Percentiles rank a stretch among this genome's conserved stretches.
Conservation (phyloP, 2,797 vertebrate genomes). For the Tympanoctomys barrerae region DNA sequence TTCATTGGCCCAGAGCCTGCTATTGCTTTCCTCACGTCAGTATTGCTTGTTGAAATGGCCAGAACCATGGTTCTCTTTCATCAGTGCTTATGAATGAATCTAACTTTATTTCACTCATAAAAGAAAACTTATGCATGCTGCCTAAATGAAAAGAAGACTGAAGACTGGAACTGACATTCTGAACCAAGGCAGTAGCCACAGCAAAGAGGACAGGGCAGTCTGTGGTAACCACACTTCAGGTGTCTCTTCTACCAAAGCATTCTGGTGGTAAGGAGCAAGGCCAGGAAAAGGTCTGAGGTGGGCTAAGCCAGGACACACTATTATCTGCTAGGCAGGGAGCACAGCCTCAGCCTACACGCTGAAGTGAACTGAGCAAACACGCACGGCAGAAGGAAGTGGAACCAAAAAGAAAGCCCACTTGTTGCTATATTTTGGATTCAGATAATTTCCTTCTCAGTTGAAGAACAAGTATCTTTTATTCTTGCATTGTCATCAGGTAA, state of each 20-base stretch:
- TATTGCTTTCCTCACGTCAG: neutral
- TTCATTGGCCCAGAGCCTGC: neutral
- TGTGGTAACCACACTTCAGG: neutral
- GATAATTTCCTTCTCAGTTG: neutral
- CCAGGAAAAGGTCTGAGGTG: neutral
- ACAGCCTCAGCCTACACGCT: neutral
- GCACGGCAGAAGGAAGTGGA: neutral
- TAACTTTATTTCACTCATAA: neutral
- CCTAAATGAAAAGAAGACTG: neutral
- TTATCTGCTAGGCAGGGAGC: neutral
- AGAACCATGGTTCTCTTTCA: neutral
- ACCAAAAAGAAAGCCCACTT: neutral
- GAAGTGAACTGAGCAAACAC: neutral
- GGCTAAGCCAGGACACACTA: neutral
- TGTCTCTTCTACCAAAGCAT: neutral
- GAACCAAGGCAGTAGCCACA: neutral
- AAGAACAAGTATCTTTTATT: neutral
- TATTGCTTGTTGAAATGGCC: neutral
- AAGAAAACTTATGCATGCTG: neutral
- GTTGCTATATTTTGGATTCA: neutral
- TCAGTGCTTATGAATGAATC: neutral
- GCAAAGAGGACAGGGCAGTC: neutral
- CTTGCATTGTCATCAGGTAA: neutral
- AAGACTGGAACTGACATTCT: neutral
- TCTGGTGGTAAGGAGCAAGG: accelerated